phyloP scores from a whole-genome alignment of 2,888 invertebrate genomes.

The Cantharis rufa region DNA sequence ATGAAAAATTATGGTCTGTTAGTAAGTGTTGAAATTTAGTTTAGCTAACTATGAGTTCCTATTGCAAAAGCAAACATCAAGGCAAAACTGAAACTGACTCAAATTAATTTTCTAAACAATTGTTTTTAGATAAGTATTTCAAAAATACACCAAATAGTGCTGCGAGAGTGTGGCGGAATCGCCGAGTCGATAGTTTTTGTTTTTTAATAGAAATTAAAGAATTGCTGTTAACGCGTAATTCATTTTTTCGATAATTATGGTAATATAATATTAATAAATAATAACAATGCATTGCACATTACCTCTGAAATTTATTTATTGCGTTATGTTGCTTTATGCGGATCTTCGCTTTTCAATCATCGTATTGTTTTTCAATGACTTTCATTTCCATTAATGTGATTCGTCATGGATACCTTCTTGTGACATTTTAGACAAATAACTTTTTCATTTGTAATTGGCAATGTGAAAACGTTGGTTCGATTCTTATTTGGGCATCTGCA shows the following conservation, averaged over 20 bases:
- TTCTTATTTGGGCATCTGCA: slow-evolving; percentile 59
- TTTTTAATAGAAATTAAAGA: no score
- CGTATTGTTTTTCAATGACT: slow-evolving; percentile 59
- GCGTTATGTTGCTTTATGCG: slow-evolving; percentile 62
- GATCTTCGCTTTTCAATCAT: slow-evolving; percentile 60
- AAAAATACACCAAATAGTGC: no score
- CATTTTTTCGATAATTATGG: no score
- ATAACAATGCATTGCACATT: no score
- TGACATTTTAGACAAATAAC: slow-evolving; percentile 60
- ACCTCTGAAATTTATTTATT: slow-evolving; percentile 54
- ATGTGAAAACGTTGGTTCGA: slow-evolving; percentile 57
- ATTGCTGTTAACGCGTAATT: no score
- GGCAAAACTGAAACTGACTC: not conserved
- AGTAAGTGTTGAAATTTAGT: not conserved
- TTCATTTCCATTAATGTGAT: slow-evolving; percentile 53
- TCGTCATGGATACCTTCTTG: slow-evolving; percentile 56
- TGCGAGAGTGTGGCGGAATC: no score
- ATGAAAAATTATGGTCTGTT: not conserved
- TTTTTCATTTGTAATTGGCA: slow-evolving; percentile 52
- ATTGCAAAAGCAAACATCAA: not conserved
- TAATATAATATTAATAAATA: no score
- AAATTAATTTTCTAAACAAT: not conserved
- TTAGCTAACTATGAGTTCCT: not conserved
- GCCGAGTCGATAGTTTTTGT: no score
- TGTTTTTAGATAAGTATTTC: not conserved